Conservation (phyloP, 2,888 invertebrate species). For the Elaeidobius kamerunicus region DNA sequence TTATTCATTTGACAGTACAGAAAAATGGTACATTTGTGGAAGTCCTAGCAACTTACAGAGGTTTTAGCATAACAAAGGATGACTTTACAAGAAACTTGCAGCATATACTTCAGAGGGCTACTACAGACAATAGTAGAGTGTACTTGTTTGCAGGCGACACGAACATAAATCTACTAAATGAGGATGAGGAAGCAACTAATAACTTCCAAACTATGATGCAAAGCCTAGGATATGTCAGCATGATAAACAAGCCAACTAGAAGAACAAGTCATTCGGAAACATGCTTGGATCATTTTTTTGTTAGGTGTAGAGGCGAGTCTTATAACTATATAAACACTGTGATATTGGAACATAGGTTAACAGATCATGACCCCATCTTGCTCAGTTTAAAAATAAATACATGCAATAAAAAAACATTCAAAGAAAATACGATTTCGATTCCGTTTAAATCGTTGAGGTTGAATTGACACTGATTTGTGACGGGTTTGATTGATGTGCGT, state of each 20-base stretch:
- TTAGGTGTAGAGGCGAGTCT: neutral
- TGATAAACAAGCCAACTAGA: conserved; percentile 1
- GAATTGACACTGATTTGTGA: no score
- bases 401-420: no score
- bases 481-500: no score
- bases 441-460: no score
- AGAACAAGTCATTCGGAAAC: neutral
- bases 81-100: neutral
- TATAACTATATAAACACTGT: conserved; percentile 5
- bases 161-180: neutral
- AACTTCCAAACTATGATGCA: conserved; percentile 2
- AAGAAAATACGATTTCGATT: no score
- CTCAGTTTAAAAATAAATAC: no score
- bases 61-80: neutral
- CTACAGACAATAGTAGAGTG: neutral
- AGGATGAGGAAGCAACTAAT: neutral
- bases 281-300: neutral
- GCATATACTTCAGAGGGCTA: neutral
- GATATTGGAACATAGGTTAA: no score
- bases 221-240: neutral
- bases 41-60: conserved; percentile 2
- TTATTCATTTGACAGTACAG: neutral
- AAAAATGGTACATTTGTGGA: conserved; percentile 1
- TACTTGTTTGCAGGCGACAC: conserved; percentile 2
- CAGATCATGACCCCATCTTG: no score